phyloP scores from a whole-genome alignment of 2,797 vertebrate genomes.

The Cichlasoma orientale region DNA sequence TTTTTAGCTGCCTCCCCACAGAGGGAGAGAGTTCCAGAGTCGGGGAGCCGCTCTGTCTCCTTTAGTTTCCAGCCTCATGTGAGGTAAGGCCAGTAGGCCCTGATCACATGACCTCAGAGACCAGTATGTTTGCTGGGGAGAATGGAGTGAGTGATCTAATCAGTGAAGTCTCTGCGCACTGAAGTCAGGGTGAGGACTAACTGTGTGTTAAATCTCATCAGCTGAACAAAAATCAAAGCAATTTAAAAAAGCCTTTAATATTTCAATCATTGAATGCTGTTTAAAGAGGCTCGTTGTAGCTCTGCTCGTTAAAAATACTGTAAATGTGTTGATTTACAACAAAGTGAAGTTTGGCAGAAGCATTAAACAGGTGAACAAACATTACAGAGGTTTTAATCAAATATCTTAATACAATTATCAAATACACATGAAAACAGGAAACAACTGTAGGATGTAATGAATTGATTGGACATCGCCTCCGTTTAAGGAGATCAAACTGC shows the following conservation, averaged over 20 bases:
- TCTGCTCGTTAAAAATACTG: not conserved
- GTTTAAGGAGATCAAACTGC: not conserved
- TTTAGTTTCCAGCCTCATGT: too few relatives aligned
- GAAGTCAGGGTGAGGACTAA: not conserved
- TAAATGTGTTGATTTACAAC: not conserved
- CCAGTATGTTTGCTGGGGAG: too few relatives aligned
- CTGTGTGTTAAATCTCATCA: not conserved
- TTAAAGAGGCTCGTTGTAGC: not conserved
- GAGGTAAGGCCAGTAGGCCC: too few relatives aligned
- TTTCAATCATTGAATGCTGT: too few relatives aligned
- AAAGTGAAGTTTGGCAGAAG: not conserved
- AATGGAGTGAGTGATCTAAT: not conserved
- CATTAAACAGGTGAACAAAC: too few relatives aligned
- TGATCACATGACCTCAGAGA: too few relatives aligned
- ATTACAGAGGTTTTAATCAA: not conserved
- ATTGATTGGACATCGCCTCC: not conserved
- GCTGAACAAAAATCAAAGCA: not conserved
- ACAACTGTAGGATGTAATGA: not conserved
- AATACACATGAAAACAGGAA: not conserved
- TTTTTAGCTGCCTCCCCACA: too few relatives aligned
- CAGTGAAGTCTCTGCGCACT: conserved; percentile 6
- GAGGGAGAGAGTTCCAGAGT: too few relatives aligned
- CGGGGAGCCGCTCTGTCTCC: too few relatives aligned
- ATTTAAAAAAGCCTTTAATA: not conserved
- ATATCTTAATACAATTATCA: not conserved